These are phyloP conservation scores for Uromys caudimaculatus DNA, from an alignment of 2,797 vertebrate species.

Conservation along the genomic window DNA sequence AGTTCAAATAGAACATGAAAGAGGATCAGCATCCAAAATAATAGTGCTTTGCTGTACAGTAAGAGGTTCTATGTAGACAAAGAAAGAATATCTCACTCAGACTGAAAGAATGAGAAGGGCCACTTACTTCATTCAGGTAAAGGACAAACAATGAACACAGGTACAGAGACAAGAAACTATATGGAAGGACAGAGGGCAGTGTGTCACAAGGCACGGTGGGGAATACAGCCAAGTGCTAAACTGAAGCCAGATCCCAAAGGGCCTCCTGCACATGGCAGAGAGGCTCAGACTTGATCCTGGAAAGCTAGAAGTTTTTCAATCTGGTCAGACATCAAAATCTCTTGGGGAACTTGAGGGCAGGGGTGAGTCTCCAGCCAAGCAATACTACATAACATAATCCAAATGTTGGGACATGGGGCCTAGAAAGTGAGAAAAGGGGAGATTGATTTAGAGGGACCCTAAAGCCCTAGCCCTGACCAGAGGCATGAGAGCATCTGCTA, in stretches of 20 bases:
- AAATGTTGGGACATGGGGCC: neutral
- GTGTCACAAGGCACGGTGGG: neutral
- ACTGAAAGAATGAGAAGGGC: neutral
- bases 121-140: conserved; percentile 17
- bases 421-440: neutral
- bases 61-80: conserved; percentile 18
- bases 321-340: conserved; percentile 34
- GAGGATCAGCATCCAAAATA: neutral
- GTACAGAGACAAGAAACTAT: neutral
- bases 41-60: neutral
- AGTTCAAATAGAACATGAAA: neutral
- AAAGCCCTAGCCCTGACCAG: neutral
- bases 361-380: neutral
- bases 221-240: neutral
- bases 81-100: neutral
- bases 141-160: neutral
- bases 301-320: conserved; percentile 44
- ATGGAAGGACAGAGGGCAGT: neutral
- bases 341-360: conserved; percentile 1
- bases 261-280: conserved; percentile 1
- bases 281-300: conserved; percentile 38
- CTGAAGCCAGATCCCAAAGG: neutral
- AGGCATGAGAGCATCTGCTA: conserved; percentile 18
- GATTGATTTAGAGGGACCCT: neutral
- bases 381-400: conserved; percentile 41